Conservation (phyloP, 2,113 vertebrate species). For the Podarcis cretensis region DNA sequence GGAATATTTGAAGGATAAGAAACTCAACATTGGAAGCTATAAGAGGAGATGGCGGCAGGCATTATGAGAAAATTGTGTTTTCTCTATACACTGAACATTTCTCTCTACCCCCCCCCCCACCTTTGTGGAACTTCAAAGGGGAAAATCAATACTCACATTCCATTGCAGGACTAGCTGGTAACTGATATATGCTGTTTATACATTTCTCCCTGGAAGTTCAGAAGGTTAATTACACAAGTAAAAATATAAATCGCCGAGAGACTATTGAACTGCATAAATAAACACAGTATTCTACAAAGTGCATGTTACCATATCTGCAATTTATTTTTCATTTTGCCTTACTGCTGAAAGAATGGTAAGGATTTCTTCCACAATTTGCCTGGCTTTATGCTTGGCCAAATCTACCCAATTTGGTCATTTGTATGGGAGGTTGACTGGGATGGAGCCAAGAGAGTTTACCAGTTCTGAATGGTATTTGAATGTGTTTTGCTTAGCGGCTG, state of each 20-base stretch:
- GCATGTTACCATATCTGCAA: conserved; percentile 31
- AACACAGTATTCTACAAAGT: conserved; percentile 44
- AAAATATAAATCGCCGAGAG: conserved; percentile 48
- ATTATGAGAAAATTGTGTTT: background rate
- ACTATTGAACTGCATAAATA: conserved; percentile 55
- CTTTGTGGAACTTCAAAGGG: conserved; percentile 27
- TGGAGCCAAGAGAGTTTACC: conserved; percentile 15
- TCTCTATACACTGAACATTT: background rate
- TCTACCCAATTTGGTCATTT: conserved; percentile 39
- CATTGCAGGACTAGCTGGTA: conserved; percentile 22
- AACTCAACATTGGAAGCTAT: background rate
- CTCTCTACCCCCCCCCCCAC: background rate
- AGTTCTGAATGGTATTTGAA: conserved; percentile 47
- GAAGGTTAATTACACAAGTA: conserved; percentile 55
- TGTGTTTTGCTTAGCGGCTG: conserved; percentile 28
- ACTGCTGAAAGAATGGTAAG: conserved; percentile 41
- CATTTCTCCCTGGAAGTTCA: conserved; percentile 29
- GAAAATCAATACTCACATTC: conserved; percentile 36
- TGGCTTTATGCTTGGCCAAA: conserved; percentile 57
- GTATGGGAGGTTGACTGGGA: conserved; percentile 47
- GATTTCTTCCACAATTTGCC: conserved; percentile 47
- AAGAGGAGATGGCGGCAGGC: background rate
- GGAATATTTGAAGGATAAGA: background rate
- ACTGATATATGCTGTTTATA: conserved; percentile 36
- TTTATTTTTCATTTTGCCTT: conserved; percentile 34